phyloP scores from a whole-genome alignment of 2,113 vertebrate genomes.

The Heterotis niloticus region DNA sequence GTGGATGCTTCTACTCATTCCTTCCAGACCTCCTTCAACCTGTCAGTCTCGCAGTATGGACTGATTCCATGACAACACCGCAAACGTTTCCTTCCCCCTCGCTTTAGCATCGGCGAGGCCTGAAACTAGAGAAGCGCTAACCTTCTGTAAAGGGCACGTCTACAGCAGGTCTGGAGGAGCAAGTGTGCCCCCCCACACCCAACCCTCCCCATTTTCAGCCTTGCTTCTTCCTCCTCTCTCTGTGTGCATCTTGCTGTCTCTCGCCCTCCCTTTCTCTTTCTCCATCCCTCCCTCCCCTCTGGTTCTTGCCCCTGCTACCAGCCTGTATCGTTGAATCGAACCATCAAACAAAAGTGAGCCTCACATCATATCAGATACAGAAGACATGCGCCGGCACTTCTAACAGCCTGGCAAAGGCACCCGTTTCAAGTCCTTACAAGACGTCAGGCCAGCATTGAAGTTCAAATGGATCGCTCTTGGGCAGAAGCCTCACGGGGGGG shows the following conservation, averaged over 20 bases:
- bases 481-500: slow-evolving; percentile 55
- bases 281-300: slow-evolving; percentile 23
- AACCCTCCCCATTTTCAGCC: background rate
- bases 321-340: slow-evolving; percentile 60
- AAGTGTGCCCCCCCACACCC: slow-evolving; percentile 9
- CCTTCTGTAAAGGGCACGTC: background rate
- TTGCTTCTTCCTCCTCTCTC: background rate
- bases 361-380: slow-evolving; percentile 65
- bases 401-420: slow-evolving; percentile 60
- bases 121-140: background rate
- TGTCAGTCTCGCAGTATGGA: slow-evolving; percentile 12
- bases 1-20: slow-evolving; percentile 20
- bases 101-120: slow-evolving; percentile 10
- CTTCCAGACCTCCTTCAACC: slow-evolving; percentile 24
- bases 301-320: slow-evolving; percentile 39
- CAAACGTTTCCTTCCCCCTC: slow-evolving; percentile 8
- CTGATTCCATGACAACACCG: slow-evolving; percentile 6
- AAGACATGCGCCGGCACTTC: slow-evolving; percentile 63
- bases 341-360: slow-evolving; percentile 67
- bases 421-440: slow-evolving; percentile 68
- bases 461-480: slow-evolving; percentile 71
- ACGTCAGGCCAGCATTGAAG: slow-evolving; percentile 62
- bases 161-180: slow-evolving; percentile 42
- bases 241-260: slow-evolving; percentile 23
- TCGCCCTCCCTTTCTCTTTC: slow-evolving; percentile 32